Conservation (phyloP, 2,113 vertebrate species). For the Casuarius casuarius region DNA sequence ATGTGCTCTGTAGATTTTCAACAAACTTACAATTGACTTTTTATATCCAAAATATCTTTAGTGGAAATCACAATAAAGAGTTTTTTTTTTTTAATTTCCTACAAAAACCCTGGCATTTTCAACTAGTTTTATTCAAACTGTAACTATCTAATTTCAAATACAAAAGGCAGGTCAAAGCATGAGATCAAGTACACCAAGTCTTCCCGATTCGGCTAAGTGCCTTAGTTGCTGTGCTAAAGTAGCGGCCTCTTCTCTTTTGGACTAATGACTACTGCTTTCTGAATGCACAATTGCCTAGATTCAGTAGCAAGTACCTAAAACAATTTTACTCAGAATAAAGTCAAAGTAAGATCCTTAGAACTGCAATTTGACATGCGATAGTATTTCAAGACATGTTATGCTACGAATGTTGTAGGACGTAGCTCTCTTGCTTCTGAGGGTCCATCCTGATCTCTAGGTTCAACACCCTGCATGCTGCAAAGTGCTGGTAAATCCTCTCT, state of each 20-base stretch:
- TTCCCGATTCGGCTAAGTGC: accelerated
- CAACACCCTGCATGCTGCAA: no score
- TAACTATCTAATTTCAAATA: not conserved
- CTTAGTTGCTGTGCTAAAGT: not conserved
- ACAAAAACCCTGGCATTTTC: not conserved
- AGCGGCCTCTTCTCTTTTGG: not conserved
- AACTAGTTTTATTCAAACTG: not conserved
- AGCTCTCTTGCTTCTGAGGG: not conserved
- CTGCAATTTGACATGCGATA: not conserved
- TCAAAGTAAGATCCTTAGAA: not conserved
- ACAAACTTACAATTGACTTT: not conserved
- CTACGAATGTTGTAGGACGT: not conserved
- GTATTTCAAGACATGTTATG: not conserved
- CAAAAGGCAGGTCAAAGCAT: not conserved
- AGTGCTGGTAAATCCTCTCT: not conserved
- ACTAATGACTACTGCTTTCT: not conserved
- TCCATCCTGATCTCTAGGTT: not conserved
- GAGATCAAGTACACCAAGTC: not conserved
- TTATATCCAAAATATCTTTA: not conserved
- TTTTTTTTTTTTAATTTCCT: not conserved
- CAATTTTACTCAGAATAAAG: not conserved
- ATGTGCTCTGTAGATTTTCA: not conserved
- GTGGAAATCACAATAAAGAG: not conserved
- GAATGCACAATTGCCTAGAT: not conserved
- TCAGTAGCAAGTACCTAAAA: not conserved